Evolutionary conservation across 2,888 invertebrate species (phyloP), one percentile per base, ranked within the genome.

Genomic region (Phaonia tiefii): DNA sequence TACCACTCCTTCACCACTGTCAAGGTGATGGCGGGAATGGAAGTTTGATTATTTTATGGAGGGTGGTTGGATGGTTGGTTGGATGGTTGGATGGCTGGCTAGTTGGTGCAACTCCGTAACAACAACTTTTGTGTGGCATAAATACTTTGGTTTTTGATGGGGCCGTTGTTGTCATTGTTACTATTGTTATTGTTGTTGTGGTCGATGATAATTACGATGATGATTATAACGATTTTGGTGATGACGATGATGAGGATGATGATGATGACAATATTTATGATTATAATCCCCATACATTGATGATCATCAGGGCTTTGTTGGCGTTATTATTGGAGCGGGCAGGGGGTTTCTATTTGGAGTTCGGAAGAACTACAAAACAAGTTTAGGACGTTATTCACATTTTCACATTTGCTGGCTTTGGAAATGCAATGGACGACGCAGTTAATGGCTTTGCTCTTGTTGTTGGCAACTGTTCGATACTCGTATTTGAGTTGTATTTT

Each of bases 361-460:
- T 10, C n/a, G 39, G 4, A 11, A 26, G 42, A 75, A 58, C 42
- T 25, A 15, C 44, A 75, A 75, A 79, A 80, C 79, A 63, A 80
- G 75, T 80, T 80, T 75, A 31, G 8, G 8, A 8, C 8, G 31
- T 31, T 5, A 31, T 31, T 31, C 31, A 31, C 31, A 31, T 25
- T n/a, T 60, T 58, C n/a, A 1, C 58, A 49, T 72, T 44, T 10
- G 15, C 8, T 63, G 11, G 17, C 37, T 22, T 20, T 51, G n/a
- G n/a, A n/a, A n/a, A n/a, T n/a, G 4, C 39, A n/a, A 0, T 46
- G 39, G 5, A 37, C 65, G 13, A 25, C 56, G 15, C 26, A 26
- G 17, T 37, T 26, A 58, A 31, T 71, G 74, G 65, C 65, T 79
- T 69, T 15, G 69, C 74, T 74, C 79, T 74, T 70, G 67, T 78